A percentile compares a stretch with the other conserved stretches of the same genome.
phyloP scores from a whole-genome alignment of 2,113 vertebrate species.

The Ciconia maguari region DNA sequence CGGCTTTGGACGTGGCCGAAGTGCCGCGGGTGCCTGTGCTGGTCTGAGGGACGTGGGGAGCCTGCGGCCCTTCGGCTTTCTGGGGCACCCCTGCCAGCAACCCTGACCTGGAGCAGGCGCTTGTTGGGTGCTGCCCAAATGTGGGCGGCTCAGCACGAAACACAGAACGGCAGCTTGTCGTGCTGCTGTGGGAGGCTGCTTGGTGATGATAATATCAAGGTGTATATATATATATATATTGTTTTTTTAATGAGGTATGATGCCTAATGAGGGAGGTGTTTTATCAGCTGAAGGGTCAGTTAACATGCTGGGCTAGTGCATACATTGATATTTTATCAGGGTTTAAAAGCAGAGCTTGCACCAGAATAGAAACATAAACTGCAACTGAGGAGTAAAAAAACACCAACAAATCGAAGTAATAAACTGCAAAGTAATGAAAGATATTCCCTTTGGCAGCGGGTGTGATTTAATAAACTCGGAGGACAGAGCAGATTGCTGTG shows the following conservation, averaged over 20 bases:
- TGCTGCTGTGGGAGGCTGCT: background rate
- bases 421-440: background rate
- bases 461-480: background rate
- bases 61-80: background rate
- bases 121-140: background rate
- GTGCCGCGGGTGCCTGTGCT: background rate
- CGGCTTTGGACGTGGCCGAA: background rate
- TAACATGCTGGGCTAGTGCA: background rate
- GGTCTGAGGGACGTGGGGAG: background rate
- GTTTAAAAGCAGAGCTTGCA: background rate
- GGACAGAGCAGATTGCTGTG: background rate
- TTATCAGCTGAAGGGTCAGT: background rate
- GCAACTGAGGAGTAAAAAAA: background rate
- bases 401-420: background rate
- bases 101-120: background rate
- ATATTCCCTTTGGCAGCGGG: background rate
- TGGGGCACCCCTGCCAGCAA: no score
- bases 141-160: accelerated
- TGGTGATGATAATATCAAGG: background rate
- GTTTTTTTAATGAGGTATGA: no score
- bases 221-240: no score
- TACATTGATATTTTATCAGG: background rate
- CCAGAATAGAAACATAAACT: background rate
- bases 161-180: background rate
- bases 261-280: background rate